These are phyloP conservation scores for Drosophila atripex DNA, from an alignment of 2,888 invertebrate species.

Conservation along the genomic window DNA sequence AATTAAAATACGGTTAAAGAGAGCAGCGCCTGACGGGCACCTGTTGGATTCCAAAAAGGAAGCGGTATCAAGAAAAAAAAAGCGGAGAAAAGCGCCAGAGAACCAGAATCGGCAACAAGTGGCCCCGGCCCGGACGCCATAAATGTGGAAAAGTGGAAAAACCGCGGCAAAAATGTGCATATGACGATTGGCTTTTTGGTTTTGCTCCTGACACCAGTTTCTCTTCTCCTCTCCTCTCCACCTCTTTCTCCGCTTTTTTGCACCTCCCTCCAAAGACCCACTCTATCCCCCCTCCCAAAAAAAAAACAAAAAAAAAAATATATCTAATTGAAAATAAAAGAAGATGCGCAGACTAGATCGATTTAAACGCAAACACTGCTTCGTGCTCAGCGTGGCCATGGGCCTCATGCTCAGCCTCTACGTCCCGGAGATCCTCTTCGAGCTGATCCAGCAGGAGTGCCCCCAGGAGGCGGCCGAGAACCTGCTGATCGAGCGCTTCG, in stretches of 20 bases:
- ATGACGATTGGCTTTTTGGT: slow-evolving; percentile 47
- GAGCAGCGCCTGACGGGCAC: slow-evolving; percentile 18
- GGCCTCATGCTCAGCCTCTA: slow-evolving; percentile 82
- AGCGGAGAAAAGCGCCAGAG: slow-evolving; percentile 14
- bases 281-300: neutral
- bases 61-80: slow-evolving; percentile 4
- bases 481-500: slow-evolving; percentile 82
- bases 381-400: slow-evolving; percentile 82
- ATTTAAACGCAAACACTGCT: slow-evolving; percentile 83
- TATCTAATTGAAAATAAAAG: slow-evolving; percentile 6
- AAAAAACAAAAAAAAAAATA: no score
- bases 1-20: slow-evolving; percentile 2
- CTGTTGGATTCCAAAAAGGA: slow-evolving; percentile 62
- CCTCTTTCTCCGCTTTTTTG: slow-evolving; percentile 7
- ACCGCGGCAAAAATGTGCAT: slow-evolving; percentile 56
- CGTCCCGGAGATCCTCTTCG: slow-evolving; percentile 83
- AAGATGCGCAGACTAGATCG: slow-evolving; percentile 81
- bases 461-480: slow-evolving; percentile 83
- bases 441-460: slow-evolving; percentile 83
- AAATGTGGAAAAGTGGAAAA: slow-evolving; percentile 22
- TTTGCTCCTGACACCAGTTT: slow-evolving; percentile 31
- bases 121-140: slow-evolving; percentile 10
- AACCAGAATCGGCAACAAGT: slow-evolving; percentile 28
- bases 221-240: slow-evolving; percentile 27
- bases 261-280: neutral